Evolutionary conservation across 2,888 invertebrate species (phyloP).

Genomic region (Coremacera marginata): DNA sequence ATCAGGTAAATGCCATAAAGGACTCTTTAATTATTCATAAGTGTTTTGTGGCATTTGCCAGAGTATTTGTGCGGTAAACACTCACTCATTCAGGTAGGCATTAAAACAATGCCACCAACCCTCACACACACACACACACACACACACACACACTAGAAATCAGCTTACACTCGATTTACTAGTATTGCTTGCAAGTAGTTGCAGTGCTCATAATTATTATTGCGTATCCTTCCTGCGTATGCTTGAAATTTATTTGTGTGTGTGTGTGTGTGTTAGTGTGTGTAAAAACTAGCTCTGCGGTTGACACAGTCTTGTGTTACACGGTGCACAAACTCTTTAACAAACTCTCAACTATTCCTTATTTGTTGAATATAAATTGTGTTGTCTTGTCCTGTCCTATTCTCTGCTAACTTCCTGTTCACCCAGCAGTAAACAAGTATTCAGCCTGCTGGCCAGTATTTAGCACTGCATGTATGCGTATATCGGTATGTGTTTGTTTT

Average conservation of each 20-base stretch:
- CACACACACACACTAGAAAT: background rate
- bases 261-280: background rate
- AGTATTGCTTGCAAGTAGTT: conserved; percentile 1
- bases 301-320: background rate
- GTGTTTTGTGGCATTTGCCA: conserved; percentile 43
- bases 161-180: conserved; percentile 18
- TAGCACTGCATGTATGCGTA: background rate
- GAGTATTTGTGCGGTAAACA: conserved; percentile 25
- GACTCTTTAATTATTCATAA: conserved; percentile 53
- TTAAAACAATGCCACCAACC: background rate
- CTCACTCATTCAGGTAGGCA: background rate
- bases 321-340: background rate
- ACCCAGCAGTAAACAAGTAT: background rate
- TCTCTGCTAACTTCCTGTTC: background rate
- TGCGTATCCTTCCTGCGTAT: conserved; percentile 6
- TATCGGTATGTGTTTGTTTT: background rate
- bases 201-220: conserved; percentile 40
- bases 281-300: background rate
- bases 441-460: background rate
- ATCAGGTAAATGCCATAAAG: conserved; percentile 52
- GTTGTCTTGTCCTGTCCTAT: background rate
- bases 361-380: background rate
- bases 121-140: conserved; percentile 16
- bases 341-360: background rate
- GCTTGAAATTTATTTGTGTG: background rate